phyloP scores from a whole-genome alignment of 2,888 invertebrate species.

The Agrotis puta region DNA sequence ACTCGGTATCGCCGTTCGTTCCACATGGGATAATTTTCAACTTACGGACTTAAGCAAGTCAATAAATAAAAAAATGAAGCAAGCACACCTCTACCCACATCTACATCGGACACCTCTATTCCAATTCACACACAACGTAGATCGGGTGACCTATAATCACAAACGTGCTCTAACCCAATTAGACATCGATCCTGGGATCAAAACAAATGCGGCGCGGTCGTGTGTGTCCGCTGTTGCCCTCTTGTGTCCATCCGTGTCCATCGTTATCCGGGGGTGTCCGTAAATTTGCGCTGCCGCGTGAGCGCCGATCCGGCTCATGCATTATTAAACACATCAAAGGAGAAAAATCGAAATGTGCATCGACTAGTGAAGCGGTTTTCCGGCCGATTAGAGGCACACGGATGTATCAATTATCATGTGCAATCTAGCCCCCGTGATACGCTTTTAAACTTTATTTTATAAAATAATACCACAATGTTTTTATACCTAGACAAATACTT shows the following conservation, averaged over 20 bases:
- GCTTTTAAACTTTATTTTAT: constrained; percentile 27
- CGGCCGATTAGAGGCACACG: constrained; percentile 85
- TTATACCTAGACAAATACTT: neutral
- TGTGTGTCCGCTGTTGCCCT: constrained; percentile 41
- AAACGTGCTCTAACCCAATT: constrained; percentile 61
- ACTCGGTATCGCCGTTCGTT: too few relatives aligned
- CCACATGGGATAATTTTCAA: too few relatives aligned
- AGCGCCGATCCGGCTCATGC: constrained; percentile 84
- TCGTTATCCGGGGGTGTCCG: constrained; percentile 51
- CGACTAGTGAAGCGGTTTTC: constrained; percentile 89
- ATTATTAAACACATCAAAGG: constrained; percentile 91
- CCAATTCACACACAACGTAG: constrained; percentile 40
- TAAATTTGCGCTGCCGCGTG: constrained; percentile 67
- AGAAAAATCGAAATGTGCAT: constrained; percentile 90
- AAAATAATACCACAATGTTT: neutral
- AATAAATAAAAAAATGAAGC: neutral
- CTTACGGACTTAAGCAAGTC: too few relatives aligned
- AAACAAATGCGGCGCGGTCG: constrained; percentile 57
- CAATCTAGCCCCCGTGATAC: constrained; percentile 62
- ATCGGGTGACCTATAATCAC: constrained; percentile 60
- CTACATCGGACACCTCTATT: constrained; percentile 24
- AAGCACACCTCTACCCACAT: neutral
- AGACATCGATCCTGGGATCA: constrained; percentile 62
- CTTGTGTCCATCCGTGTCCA: constrained; percentile 25
- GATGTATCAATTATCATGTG: constrained; percentile 86